Conservation (phyloP, 2,888 invertebrate species). For the Schrankia costaestrigalis region DNA sequence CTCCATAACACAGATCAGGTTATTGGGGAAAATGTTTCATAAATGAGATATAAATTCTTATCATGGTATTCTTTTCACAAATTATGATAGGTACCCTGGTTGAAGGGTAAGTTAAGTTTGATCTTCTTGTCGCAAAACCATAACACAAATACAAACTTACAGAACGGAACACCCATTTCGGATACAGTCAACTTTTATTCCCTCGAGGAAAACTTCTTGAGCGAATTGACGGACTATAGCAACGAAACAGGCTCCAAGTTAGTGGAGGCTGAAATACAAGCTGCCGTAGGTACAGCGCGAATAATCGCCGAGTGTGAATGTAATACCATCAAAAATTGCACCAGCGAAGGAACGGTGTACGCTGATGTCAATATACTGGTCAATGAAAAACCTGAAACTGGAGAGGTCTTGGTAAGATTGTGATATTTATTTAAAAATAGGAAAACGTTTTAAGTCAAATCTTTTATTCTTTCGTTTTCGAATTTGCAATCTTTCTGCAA, state of each 20-base stretch:
- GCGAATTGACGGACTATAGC: conserved; percentile 51
- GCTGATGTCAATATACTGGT: conserved; percentile 45
- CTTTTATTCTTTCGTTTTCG: too few relatives aligned
- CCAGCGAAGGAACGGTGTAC: conserved; percentile 38
- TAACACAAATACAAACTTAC: too few relatives aligned
- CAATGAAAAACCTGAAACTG: conserved; percentile 39
- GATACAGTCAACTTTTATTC: conserved; percentile 48
- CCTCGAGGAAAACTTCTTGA: conserved; percentile 56
- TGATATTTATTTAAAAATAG: too few relatives aligned
- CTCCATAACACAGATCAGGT: too few relatives aligned
- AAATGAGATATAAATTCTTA: too few relatives aligned
- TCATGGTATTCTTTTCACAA: too few relatives aligned
- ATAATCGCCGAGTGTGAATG: conserved; percentile 49
- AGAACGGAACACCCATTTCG: conserved; percentile 49
- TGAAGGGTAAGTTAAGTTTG: too few relatives aligned
- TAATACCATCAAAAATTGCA: conserved; percentile 41
- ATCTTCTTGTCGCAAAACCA: too few relatives aligned
- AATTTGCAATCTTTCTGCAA: too few relatives aligned
- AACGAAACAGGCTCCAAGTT: conserved; percentile 51
- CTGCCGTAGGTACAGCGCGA: conserved; percentile 45
- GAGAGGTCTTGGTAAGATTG: conserved; percentile 38
- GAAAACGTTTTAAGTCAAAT: too few relatives aligned
- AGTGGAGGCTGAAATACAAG: conserved; percentile 33
- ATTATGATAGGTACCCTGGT: too few relatives aligned
- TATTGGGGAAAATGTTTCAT: too few relatives aligned